Conservation (phyloP, 2,888 invertebrate species). For the Rhagophthalmus giganteus region DNA sequence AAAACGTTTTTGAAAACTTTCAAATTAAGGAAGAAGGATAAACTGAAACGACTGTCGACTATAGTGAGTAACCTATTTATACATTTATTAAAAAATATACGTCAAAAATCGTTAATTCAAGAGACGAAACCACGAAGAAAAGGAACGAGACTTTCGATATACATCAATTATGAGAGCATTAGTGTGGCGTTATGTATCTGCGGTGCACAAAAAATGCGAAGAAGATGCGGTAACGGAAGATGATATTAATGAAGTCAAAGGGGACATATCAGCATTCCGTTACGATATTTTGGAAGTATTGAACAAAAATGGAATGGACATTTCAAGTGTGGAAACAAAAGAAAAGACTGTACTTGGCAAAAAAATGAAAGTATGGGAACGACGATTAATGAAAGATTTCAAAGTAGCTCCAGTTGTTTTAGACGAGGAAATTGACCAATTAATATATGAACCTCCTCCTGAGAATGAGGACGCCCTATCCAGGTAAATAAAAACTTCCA, state of each 20-base stretch:
- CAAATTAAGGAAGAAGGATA: slow-evolving; percentile 65
- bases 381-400: slow-evolving; percentile 86
- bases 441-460: slow-evolving; percentile 51
- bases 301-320: slow-evolving; percentile 84
- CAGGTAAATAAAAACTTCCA: slow-evolving; percentile 46
- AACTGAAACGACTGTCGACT: slow-evolving; percentile 60
- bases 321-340: slow-evolving; percentile 71
- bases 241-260: slow-evolving; percentile 91
- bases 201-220: slow-evolving; percentile 81
- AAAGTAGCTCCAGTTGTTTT: slow-evolving; percentile 76
- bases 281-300: slow-evolving; percentile 91
- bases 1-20: slow-evolving; percentile 74
- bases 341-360: slow-evolving; percentile 77
- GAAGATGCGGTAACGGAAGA: slow-evolving; percentile 90
- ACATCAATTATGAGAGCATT: slow-evolving; percentile 85
- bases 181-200: slow-evolving; percentile 90
- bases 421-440: slow-evolving; percentile 60
- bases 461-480: slow-evolving; percentile 65
- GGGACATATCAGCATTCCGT: slow-evolving; percentile 88
- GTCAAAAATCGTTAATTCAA: too few species aligned
- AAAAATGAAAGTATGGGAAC: slow-evolving; percentile 82
- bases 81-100: neutral
- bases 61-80: slow-evolving; percentile 50
- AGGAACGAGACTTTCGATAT: slow-evolving; percentile 71
- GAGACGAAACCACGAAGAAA: slow-evolving; percentile 64